These are phyloP conservation scores for Neotoxoptera formosana DNA, from an alignment of 1,140 invertebrate genomes.

Conservation along the genomic window DNA sequence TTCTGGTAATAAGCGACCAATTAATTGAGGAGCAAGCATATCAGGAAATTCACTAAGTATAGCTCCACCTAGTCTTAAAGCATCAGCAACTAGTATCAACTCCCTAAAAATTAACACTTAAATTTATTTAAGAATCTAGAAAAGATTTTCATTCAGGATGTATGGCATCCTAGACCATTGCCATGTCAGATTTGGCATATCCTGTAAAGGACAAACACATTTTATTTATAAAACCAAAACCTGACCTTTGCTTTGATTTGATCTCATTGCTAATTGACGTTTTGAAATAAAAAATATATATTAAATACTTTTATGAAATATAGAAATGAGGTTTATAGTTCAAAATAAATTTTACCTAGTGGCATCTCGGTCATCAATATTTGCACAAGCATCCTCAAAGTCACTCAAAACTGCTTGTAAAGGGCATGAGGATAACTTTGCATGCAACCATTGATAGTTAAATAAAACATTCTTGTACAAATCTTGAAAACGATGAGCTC, in stretches of 20 bases:
- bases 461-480: constrained; percentile 94
- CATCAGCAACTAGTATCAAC: constrained; percentile 92
- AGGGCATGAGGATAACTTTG: constrained; percentile 93
- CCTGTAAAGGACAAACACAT: constrained; percentile 44
- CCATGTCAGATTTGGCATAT: constrained; percentile 49
- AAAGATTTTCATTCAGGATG: constrained; percentile 15
- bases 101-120: constrained; percentile 69
- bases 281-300: constrained; percentile 12
- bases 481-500: constrained; percentile 90
- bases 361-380: constrained; percentile 85
- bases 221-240: constrained; percentile 42
- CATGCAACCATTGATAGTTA: constrained; percentile 97
- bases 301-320: neutral
- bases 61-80: constrained; percentile 88
- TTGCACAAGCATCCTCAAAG: constrained; percentile 90
- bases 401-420: constrained; percentile 93
- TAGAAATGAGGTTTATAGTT: neutral
- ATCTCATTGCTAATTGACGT: constrained; percentile 11
- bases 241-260: constrained; percentile 50
- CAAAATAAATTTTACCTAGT: constrained; percentile 71
- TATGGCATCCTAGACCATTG: constrained; percentile 41
- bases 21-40: constrained; percentile 94
- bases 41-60: constrained; percentile 90
- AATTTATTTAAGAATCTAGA: neutral
- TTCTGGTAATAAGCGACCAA: constrained; percentile 92